Evolutionary conservation across 2,888 invertebrate genomes (phyloP), one percentile per base, ranked within the genome.

Genomic region (Rhopalosiphum nymphaeae): DNA sequence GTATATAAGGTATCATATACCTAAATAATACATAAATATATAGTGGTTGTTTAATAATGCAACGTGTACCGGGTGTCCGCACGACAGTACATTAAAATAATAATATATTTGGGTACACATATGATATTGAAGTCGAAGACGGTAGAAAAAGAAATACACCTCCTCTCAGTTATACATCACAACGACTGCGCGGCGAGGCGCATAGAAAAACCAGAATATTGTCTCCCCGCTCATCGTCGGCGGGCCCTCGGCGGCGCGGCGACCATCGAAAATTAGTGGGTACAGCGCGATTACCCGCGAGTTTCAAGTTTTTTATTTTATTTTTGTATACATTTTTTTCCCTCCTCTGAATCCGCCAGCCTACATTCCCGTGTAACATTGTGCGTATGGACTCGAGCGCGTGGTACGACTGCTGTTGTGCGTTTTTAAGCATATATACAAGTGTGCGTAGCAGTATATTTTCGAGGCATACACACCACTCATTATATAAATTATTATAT

Each of bases 231-330:
- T n/a, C 85, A 25, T n/a, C 57, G 21, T 21, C 44, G 5, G 46
- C 46, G 46, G 46, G 67, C 49, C 67, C 25, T 67, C 46, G n/a
- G 16, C 61, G 86, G 16, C 61, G 9, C 87, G 91, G 91, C 26
- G 46, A 61, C 61, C 91, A 46, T 91, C n/a, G 57, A 53, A 92
- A 92, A 92, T 92, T 86, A 86, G 92, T 92, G 78, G 92, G 92
- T 87, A 88, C 36, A 78, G 36, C 36, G 61, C 92, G 85, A 93
- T 89, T 89, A 93, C 88, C 21, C 89, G 93, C 88, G 67, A 92
- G 92, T 92, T 88, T 92, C 67, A 21, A 78, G 78, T 91, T 91
- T 91, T 91, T 91, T 78, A n/a, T 53, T 10, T 78, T n/a, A 36
- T 42, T 53, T 25, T 53, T 85, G n/a, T 88, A n/a, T 25, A 78